Percentiles rank a stretch among this genome's conserved stretches.
Conservation (phyloP, 2,113 vertebrate species). For the Motacilla tschutschensis region DNA sequence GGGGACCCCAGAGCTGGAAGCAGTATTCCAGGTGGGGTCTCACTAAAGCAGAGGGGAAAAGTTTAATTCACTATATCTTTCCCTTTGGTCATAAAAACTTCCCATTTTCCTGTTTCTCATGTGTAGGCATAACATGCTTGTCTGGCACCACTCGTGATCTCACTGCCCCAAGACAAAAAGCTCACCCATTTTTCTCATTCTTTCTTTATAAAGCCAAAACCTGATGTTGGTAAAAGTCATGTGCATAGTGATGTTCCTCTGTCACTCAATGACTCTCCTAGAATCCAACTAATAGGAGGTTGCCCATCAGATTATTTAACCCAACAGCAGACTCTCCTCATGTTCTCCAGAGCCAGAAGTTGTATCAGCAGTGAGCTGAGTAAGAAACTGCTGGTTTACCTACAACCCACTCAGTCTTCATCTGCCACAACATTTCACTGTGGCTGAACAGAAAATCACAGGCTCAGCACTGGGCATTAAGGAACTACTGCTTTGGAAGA, state of each 20-base stretch:
- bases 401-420: background rate
- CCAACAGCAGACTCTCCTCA: background rate
- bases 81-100: background rate
- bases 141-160: background rate
- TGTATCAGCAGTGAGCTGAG: too few relatives aligned
- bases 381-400: background rate
- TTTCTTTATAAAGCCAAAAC: background rate
- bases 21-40: background rate
- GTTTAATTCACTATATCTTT: background rate
- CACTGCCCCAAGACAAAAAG: background rate
- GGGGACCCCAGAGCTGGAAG: background rate
- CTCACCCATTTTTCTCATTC: background rate
- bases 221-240: background rate
- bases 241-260: background rate
- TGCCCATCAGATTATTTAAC: background rate
- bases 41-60: background rate
- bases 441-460: fast-evolving
- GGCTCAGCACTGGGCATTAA: background rate
- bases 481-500: background rate
- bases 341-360: background rate
- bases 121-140: fast-evolving
- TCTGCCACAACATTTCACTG: background rate
- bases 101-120: fast-evolving
- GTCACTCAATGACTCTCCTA: background rate
- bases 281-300: background rate